Conservation (phyloP, 2,113 vertebrate genomes). For the Ictalurus punctatus region DNA sequence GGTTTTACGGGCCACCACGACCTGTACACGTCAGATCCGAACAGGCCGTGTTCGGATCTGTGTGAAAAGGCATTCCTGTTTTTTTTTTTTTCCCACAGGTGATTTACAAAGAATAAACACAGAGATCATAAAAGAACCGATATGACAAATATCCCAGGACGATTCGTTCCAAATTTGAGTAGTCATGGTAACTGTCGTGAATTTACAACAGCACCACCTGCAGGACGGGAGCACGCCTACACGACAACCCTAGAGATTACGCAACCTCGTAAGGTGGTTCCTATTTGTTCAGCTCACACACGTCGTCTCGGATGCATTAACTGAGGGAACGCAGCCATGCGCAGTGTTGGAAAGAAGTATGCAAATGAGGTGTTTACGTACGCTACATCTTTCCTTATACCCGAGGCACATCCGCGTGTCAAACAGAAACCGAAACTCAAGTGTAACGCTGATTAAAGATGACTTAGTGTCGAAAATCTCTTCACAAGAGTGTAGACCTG, state of each 20-base stretch:
- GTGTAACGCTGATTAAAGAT: not conserved
- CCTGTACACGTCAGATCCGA: not conserved
- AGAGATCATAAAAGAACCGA: not conserved
- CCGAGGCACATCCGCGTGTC: no score
- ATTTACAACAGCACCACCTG: not conserved
- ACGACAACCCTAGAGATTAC: not conserved
- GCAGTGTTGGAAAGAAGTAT: no score
- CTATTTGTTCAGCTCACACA: not conserved
- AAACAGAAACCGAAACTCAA: not conserved
- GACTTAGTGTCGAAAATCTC: not conserved
- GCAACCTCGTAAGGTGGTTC: not conserved
- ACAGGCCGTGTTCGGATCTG: not conserved
- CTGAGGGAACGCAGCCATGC: no score
- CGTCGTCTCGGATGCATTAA: not conserved
- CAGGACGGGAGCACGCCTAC: no score
- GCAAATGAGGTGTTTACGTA: not conserved
- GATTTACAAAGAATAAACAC: not conserved
- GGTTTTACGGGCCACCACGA: not conserved
- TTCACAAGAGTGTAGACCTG: not conserved
- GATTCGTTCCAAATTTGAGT: not conserved
- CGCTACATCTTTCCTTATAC: not conserved
- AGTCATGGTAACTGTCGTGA: not conserved
- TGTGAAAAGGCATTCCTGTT: no score
- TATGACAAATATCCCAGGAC: not conserved
- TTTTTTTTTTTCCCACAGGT: no score